phyloP scores from a whole-genome alignment of 2,113 vertebrate species.

The Syngnathus scovelli region DNA sequence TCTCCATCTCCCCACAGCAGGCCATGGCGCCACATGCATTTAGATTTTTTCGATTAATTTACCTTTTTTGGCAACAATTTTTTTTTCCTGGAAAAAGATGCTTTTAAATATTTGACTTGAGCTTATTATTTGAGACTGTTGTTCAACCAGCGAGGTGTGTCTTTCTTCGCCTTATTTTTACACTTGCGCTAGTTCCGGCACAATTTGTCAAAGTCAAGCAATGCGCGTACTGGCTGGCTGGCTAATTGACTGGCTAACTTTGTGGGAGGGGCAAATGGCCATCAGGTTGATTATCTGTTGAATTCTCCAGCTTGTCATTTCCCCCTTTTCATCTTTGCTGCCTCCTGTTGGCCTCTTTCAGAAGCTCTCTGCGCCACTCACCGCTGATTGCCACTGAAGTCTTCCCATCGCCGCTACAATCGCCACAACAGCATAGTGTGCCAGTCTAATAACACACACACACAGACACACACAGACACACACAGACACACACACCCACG shows the following conservation, averaged over 20 bases:
- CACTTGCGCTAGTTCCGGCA: too few relatives aligned
- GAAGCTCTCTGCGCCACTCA: slow-evolving; percentile 37
- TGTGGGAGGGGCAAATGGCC: not conserved
- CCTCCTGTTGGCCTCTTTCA: slow-evolving; percentile 29
- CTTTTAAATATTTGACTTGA: too few relatives aligned
- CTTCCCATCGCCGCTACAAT: slow-evolving; percentile 56
- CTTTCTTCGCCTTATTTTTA: too few relatives aligned
- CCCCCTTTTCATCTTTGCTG: slow-evolving; percentile 21
- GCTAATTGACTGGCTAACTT: too few relatives aligned
- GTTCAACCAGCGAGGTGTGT: too few relatives aligned
- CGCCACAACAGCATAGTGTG: slow-evolving; percentile 46
- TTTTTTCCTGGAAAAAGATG: too few relatives aligned
- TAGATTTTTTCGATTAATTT: too few relatives aligned
- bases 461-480: slow-evolving; percentile 22
- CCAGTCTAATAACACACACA: slow-evolving; percentile 23
- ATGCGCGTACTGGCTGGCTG: too few relatives aligned
- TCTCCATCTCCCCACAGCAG: slow-evolving; percentile 72
- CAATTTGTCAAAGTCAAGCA: too few relatives aligned
- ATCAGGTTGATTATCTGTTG: not conserved
- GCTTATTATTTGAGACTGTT: too few relatives aligned
- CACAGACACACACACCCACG: slow-evolving; percentile 37
- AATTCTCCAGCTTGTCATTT: not conserved
- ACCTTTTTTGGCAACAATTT: too few relatives aligned
- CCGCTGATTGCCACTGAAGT: slow-evolving; percentile 53
- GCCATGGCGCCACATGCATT: slow-evolving; percentile 65